Base-by-base conservation (phyloP, 2,113 vertebrate genomes). In the Microtus ochrogaster region DNA sequence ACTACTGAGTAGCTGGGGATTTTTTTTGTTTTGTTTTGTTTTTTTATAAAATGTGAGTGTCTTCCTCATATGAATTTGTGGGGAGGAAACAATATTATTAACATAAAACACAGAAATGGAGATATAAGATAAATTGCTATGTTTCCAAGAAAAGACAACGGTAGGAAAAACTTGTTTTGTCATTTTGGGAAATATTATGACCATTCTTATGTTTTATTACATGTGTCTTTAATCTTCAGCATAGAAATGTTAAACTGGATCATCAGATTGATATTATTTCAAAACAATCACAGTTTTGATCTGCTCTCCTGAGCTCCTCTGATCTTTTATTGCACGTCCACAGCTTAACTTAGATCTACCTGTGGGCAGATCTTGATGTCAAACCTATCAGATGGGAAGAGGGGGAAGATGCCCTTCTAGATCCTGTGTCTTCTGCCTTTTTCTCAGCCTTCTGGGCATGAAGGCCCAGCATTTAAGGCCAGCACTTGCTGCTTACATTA, bases 301-400 rank as follows among this genome's bases (percentile, higher is more conserved):
- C 19, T 61, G 8, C 5, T 28, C 65, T 73, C 10, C 7, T 5
- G 28, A 86, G 41, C 11, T 39, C 8, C 16, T 39, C 2, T 9
- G 7, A 70, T 88, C 30, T 47, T 0, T 21, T 4, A 0, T 41
- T 3, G 3, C 7, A 1, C 2, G 11, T 7, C 21, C 8, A 8
- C 1, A 10, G 4, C 19, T 33, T 16, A 36, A 55, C 9, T 83
- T 21, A n/a, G 10, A n/a, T 5, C 26, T 49, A 14, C 26, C 19
- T 28, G 8, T 41, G 3, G 13, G 22, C 9, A 41, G 3, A 4
- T 10, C 4, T 52, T 16, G 7, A 17, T 78, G 24, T 36, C 33
- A 33, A 19, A 39, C 5, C 5, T 72, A 26, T 65, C 70, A 65
- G 63, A 72, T 12, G 65, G 72, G 28, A 79, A 47, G 30, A 19